Conservation (phyloP, 2,888 invertebrate genomes). For the Tethea ocularis region DNA sequence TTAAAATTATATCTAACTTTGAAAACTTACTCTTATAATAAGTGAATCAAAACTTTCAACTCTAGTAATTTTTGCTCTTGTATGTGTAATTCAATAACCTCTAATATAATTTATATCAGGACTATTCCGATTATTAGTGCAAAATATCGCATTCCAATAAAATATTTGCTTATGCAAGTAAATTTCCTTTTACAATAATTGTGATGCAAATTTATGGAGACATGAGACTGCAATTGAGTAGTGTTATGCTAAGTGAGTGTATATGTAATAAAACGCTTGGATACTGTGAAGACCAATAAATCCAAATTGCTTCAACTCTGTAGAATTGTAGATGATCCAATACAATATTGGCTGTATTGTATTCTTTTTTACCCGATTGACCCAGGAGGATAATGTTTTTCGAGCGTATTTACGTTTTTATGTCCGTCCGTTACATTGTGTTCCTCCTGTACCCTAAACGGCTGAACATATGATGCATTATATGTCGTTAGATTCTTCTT, state of each 20-base stretch:
- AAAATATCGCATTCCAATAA: neutral
- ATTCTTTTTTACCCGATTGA: too few relatives aligned
- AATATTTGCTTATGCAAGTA: neutral
- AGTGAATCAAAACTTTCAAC: too few relatives aligned
- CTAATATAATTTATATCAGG: neutral
- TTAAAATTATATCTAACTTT: neutral
- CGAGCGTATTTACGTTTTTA: too few relatives aligned
- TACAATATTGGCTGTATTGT: neutral
- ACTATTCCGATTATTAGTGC: neutral
- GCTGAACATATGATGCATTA: too few relatives aligned
- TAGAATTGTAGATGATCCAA: neutral
- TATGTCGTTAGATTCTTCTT: too few relatives aligned
- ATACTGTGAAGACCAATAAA: too few relatives aligned
- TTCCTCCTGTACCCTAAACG: too few relatives aligned
- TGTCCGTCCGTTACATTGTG: too few relatives aligned
- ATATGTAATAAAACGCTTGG: neutral
- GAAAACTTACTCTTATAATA: too few relatives aligned
- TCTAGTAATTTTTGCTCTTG: too few relatives aligned
- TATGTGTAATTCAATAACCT: neutral
- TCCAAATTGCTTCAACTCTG: neutral
- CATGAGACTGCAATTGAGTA: neutral
- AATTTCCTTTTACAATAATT: neutral
- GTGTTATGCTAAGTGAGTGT: neutral
- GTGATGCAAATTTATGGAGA: neutral
- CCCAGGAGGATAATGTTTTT: too few relatives aligned